Evolutionary conservation across 2,797 vertebrate species (phyloP).

Genomic region (Paratrypauchen microcephalus): DNA sequence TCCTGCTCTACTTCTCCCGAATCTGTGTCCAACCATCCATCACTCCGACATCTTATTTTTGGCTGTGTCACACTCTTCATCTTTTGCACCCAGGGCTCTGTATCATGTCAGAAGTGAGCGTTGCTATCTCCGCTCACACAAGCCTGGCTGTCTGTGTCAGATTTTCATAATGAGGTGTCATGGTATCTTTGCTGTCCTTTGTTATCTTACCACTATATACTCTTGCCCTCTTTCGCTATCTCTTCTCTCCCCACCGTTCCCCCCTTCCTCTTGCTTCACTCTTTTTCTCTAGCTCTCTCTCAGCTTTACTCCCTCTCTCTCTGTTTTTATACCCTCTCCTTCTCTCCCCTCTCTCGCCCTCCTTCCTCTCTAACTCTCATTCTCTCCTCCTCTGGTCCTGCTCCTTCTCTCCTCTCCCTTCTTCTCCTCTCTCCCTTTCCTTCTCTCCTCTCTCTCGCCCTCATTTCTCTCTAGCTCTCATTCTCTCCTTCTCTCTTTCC

Average conservation of each 20-base stretch:
- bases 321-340: background rate
- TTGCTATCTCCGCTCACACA: conserved; percentile 8
- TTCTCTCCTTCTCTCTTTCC: background rate
- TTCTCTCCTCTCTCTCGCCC: background rate
- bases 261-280: background rate
- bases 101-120: conserved; percentile 13
- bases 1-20: background rate
- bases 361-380: background rate
- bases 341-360: background rate
- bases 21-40: background rate
- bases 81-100: conserved; percentile 25
- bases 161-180: conserved; percentile 36
- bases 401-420: background rate
- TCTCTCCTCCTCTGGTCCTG: background rate
- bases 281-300: too few species aligned
- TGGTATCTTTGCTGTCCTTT: conserved; percentile 16
- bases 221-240: background rate
- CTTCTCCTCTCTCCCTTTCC: too few species aligned
- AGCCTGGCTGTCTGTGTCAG: conserved; percentile 14
- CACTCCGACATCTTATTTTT: conserved; percentile 7
- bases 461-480: too few species aligned
- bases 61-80: conserved; percentile 15
- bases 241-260: background rate
- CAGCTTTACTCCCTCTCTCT: background rate
- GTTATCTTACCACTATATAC: conserved; percentile 5